A percentile compares a stretch with the other conserved stretches of the same genome.
phyloP scores from a whole-genome alignment of 2,888 invertebrate species.

The Coelinius sp. region DNA sequence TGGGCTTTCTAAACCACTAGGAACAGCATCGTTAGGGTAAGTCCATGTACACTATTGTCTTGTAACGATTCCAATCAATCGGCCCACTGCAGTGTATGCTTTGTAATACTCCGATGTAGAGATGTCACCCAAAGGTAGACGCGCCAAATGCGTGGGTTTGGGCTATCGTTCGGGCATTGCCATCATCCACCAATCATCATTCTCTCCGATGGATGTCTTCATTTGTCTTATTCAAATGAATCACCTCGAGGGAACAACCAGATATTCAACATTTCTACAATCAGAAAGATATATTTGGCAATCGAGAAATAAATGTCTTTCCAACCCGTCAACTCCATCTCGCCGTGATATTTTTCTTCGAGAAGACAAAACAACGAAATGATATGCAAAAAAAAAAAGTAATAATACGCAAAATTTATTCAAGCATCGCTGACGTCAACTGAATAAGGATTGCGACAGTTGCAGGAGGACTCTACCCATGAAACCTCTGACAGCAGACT shows the following conservation, averaged over 20 bases:
- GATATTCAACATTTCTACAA: neutral
- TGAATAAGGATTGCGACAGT: conserved; percentile 18
- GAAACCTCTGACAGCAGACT: conserved; percentile 43
- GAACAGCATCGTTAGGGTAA: conserved; percentile 55
- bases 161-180: conserved; percentile 38
- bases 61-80: conserved; percentile 65
- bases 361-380: neutral
- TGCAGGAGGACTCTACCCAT: conserved; percentile 30
- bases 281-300: neutral
- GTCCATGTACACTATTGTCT: conserved; percentile 61
- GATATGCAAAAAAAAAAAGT: neutral
- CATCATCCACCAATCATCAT: conserved; percentile 34
- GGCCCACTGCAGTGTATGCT: conserved; percentile 50
- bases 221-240: conserved; percentile 63
- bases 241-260: neutral
- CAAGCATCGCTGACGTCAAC: conserved; percentile 11
- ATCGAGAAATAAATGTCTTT: neutral
- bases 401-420: neutral
- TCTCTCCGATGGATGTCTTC: conserved; percentile 55
- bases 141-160: conserved; percentile 26
- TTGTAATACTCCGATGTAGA: conserved; percentile 41
- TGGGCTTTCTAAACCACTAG: conserved; percentile 51
- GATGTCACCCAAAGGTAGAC: conserved; percentile 25
- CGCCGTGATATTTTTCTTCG: neutral
- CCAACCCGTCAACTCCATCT: neutral